phyloP scores from a whole-genome alignment of 2,113 vertebrate genomes.

The Beaufortia kweichowensis region DNA sequence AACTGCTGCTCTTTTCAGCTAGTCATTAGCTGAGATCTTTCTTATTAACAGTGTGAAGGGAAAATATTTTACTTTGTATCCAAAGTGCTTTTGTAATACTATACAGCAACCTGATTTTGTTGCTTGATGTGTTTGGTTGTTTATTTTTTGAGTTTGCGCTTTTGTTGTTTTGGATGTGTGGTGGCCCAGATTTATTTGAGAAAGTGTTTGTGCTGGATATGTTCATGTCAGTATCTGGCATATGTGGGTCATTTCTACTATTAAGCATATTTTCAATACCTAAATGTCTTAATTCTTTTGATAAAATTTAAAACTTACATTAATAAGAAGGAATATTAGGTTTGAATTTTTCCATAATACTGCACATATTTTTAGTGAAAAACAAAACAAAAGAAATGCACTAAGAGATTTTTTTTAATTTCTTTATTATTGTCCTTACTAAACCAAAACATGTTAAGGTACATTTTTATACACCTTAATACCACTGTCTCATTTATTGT shows the following conservation, averaged over 20 bases:
- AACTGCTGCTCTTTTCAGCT: neutral
- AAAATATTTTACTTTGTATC: no score
- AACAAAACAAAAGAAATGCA: no score
- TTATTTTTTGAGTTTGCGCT: neutral
- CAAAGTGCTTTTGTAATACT: conserved; percentile 2
- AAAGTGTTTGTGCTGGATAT: conserved; percentile 1
- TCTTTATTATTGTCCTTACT: no score
- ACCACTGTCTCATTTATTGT: no score
- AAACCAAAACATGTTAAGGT: no score
- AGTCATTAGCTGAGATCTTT: neutral
- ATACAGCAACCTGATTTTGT: neutral
- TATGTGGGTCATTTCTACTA: neutral
- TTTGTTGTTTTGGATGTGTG: neutral
- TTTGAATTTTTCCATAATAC: no score
- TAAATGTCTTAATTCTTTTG: neutral
- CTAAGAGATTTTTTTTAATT: no score
- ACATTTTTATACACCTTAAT: no score
- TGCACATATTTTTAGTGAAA: no score
- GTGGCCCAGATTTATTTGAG: neutral
- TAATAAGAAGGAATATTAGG: no score
- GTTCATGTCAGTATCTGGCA: neutral
- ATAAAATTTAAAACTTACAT: neutral
- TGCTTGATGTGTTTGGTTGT: neutral
- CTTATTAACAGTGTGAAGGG: neutral
- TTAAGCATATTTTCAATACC: neutral